Base-by-base conservation (phyloP, 2,888 invertebrate genomes). In the Nymphalis c-album region DNA sequence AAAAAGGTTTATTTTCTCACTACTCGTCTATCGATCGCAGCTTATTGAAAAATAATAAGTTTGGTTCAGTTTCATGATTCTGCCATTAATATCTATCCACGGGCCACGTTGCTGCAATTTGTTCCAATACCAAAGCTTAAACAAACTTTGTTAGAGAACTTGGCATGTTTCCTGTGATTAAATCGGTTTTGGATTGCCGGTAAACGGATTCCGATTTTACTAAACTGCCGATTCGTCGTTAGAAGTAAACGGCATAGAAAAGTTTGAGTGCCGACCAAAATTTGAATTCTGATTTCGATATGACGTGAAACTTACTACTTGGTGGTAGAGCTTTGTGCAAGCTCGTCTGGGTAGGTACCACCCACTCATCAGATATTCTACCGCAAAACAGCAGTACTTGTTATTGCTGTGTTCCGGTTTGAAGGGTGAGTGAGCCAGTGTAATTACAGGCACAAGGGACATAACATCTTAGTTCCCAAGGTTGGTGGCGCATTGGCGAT, bases 141-240 rank as follows among this genome's bases (percentile, higher is more conserved):
- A 79, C 86, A 88, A 91, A 90, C 87, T 91, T 89, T 87, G 84
- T 83, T 80, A 76, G 78, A 78, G 82, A 87, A 91, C 84, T 91
- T 90, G 85, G 87, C 85, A 88, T 91, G 88, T 89, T 90, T 90
- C 84, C 84, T 80, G 88, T 90, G 89, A 91, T 91, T 91, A 88
- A 91, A 91, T 90, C 89, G 90, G 91, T 91, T 88, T 86, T 84
- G 80, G 85, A 89, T 90, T 88, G 89, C 87, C 86, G 84, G 84
- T 86, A 85, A 85, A 81, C 80, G 80, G 85, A 86, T 87, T 85
- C 85, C 64, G 73, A 73, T 73, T 75, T 71, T 70, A 80, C 80
- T 76, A 87, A 87, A 88, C 88, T 86, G 87, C 84, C 85, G 86
- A 89, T 86, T 84, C 84, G 84, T 88, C 86, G 90, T 87, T 86